A percentile compares a stretch with the other conserved stretches of the same genome.
phyloP scores from a whole-genome alignment of 2,888 invertebrate species.

The Heliconius hortense region DNA sequence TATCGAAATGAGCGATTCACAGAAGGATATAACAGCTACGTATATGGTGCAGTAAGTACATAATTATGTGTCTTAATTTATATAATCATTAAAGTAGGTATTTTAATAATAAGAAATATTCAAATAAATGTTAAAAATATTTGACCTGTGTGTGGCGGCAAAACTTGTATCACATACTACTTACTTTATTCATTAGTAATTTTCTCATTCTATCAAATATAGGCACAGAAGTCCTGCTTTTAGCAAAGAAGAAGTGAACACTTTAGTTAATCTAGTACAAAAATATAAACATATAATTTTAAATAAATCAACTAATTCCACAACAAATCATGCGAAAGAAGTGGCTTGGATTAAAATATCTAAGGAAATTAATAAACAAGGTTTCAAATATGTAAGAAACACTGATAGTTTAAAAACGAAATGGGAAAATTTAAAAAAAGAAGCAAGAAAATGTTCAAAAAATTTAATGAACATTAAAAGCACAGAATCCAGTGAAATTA shows the following conservation, averaged over 20 bases:
- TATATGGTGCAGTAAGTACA: slow-evolving; percentile 37
- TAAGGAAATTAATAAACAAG: slow-evolving; percentile 59
- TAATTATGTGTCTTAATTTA: background rate
- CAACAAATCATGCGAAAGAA: slow-evolving; percentile 61
- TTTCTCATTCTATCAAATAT: slow-evolving; percentile 47
- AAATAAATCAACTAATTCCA: slow-evolving; percentile 60
- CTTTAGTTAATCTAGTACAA: slow-evolving; percentile 58
- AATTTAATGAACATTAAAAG: slow-evolving; percentile 55
- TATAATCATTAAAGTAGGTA: background rate
- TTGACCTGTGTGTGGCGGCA: background rate
- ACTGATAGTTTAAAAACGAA: slow-evolving; percentile 62
- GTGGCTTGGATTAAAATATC: slow-evolving; percentile 64
- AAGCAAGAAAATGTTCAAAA: slow-evolving; percentile 56
- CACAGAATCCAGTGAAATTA: slow-evolving; percentile 48
- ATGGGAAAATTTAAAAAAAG: slow-evolving; percentile 69
- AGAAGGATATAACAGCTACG: slow-evolving; percentile 29
- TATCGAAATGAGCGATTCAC: slow-evolving; percentile 31
- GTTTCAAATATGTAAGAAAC: slow-evolving; percentile 54
- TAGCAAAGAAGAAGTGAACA: slow-evolving; percentile 58
- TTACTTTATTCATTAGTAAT: background rate
- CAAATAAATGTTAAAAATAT: background rate
- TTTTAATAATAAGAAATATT: background rate
- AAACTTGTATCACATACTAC: background rate
- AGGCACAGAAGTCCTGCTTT: slow-evolving; percentile 65
- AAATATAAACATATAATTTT: slow-evolving; percentile 62